Evolutionary conservation across 2,888 invertebrate genomes (phyloP).

Genomic region (Unio delphinus): DNA sequence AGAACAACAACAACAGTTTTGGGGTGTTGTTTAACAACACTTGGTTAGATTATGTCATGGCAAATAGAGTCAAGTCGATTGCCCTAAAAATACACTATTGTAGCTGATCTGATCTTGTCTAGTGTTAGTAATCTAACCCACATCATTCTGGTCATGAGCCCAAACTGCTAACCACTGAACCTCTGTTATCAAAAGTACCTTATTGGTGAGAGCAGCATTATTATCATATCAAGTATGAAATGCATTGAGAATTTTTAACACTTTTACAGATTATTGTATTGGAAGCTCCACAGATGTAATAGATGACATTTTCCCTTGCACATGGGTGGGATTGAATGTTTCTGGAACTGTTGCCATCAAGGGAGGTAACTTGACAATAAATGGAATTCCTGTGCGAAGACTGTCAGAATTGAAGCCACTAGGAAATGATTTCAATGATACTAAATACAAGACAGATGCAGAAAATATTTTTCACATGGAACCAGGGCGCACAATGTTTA

Average conservation of each 20-base stretch:
- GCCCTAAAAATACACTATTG: too few relatives aligned
- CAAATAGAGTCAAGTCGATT: too few relatives aligned
- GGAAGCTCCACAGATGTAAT: conserved; percentile 20
- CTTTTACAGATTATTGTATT: conserved; percentile 35
- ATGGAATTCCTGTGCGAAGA: conserved; percentile 15
- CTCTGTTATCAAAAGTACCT: too few relatives aligned
- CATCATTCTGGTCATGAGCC: too few relatives aligned
- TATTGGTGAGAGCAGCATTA: too few relatives aligned
- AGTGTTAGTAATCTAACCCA: too few relatives aligned
- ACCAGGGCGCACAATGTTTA: conserved; percentile 42
- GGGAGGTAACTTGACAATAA: conserved; percentile 22
- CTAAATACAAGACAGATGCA: conserved; percentile 1
- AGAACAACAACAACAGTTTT: too few relatives aligned
- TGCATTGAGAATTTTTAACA: not conserved
- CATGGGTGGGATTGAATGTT: conserved; percentile 32
- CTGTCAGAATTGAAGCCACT: conserved; percentile 30
- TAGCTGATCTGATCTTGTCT: too few relatives aligned
- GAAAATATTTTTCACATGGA: conserved; percentile 42
- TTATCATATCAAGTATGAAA: too few relatives aligned
- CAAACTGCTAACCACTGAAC: too few relatives aligned
- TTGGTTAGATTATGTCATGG: too few relatives aligned
- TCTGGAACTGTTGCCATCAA: conserved; percentile 33
- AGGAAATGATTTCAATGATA: conserved; percentile 14
- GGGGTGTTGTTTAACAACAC: too few relatives aligned
- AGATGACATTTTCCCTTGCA: conserved; percentile 40